Evolutionary conservation across 2,113 vertebrate species (phyloP).

Genomic region (Cynoglossus semilaevis): DNA sequence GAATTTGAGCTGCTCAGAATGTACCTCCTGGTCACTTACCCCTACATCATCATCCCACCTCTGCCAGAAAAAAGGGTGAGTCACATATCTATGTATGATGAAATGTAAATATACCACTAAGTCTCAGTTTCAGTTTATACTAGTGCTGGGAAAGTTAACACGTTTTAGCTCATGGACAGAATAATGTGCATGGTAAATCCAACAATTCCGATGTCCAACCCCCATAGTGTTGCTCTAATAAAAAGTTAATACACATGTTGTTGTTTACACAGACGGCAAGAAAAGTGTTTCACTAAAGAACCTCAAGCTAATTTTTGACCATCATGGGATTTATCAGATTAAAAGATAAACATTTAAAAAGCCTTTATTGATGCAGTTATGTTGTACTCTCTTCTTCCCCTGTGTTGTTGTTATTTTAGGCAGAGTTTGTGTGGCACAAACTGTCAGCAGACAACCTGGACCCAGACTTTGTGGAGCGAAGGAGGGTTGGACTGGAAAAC

Average conservation of each 20-base stretch:
- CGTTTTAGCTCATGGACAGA: too few relatives aligned
- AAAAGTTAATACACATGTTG: too few relatives aligned
- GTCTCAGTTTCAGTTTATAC: background rate
- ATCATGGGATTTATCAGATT: background rate
- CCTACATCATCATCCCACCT: conserved; percentile 86
- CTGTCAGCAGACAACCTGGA: conserved; percentile 94
- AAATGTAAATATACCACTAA: background rate
- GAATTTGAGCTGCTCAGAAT: conserved; percentile 92
- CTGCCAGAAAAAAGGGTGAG: conserved; percentile 94
- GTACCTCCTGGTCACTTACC: conserved; percentile 84
- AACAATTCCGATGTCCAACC: too few relatives aligned
- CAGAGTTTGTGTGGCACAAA: conserved; percentile 97
- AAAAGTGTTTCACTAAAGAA: too few relatives aligned
- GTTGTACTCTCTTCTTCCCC: background rate
- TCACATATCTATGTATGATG: background rate
- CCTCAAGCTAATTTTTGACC: too few relatives aligned
- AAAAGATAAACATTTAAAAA: background rate
- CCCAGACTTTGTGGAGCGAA: conserved; percentile 92
- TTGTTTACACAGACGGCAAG: too few relatives aligned
- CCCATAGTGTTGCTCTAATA: too few relatives aligned
- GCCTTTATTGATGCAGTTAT: background rate
- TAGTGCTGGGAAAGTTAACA: too few relatives aligned
- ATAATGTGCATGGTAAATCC: too few relatives aligned
- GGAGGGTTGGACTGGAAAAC: conserved; percentile 91
- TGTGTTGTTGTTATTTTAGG: conserved; percentile 72